These are phyloP conservation scores for Agrotis ipsilon DNA, from an alignment of 2,888 invertebrate species.

Conservation along the genomic window DNA sequence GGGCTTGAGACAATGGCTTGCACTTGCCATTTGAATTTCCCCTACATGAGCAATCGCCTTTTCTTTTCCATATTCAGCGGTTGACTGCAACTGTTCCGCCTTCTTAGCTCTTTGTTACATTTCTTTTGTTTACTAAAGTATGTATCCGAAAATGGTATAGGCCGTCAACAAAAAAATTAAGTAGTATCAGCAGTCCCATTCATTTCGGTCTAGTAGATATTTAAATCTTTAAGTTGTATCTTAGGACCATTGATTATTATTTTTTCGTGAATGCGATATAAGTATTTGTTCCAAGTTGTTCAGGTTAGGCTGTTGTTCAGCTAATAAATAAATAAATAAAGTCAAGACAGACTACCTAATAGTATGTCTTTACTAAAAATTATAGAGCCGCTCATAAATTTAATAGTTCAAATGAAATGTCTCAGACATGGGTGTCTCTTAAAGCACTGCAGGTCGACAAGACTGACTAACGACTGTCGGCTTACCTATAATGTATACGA, in stretches of 20 bases:
- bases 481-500: too few species aligned
- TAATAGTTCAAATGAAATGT: too few species aligned
- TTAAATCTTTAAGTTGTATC: neutral
- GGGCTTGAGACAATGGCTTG: slow-evolving; percentile 79
- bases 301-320: neutral
- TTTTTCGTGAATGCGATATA: neutral
- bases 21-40: slow-evolving; percentile 81
- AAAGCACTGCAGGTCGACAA: too few species aligned
- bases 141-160: neutral
- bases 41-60: slow-evolving; percentile 70
- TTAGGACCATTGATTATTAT: neutral
- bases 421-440: too few species aligned
- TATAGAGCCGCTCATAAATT: too few species aligned
- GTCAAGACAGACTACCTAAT: too few species aligned
- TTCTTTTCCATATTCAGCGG: slow-evolving; percentile 78
- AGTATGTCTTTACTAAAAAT: too few species aligned
- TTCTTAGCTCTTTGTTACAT: slow-evolving; percentile 22
- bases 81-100: slow-evolving; percentile 64
- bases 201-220: neutral
- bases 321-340: too few species aligned
- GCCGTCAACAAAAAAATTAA: neutral
- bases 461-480: too few species aligned
- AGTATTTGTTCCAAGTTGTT: neutral
- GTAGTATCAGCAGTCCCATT: neutral
- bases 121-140: slow-evolving; percentile 23